Percentiles rank a stretch among this genome's conserved stretches.
phyloP scores from a whole-genome alignment of 1,140 invertebrate genomes.

The Dreissena polymorpha region DNA sequence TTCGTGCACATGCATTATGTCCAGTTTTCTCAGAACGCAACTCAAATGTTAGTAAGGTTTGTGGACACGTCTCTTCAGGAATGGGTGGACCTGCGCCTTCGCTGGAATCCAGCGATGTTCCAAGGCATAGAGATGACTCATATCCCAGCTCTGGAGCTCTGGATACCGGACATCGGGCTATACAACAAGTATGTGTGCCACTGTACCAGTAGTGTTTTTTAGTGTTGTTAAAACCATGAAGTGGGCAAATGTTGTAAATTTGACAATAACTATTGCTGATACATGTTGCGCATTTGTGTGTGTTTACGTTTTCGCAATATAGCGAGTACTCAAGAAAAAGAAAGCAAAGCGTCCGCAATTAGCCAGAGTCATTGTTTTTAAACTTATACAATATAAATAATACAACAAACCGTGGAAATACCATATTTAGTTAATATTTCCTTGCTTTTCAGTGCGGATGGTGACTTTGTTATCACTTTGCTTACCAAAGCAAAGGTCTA shows the following conservation, averaged over 20 bases:
- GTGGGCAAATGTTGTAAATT: too few species aligned
- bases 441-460: slow-evolving; percentile 82
- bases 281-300: too few species aligned
- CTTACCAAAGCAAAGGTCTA: slow-evolving; percentile 81
- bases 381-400: too few species aligned
- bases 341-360: too few species aligned
- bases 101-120: slow-evolving; percentile 85
- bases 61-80: slow-evolving; percentile 61
- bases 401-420: too few species aligned
- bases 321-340: not conserved
- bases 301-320: not conserved
- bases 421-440: not conserved
- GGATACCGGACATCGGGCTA: slow-evolving; percentile 83
- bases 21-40: too few species aligned
- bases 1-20: too few species aligned
- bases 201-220: not conserved
- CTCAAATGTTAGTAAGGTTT: too few species aligned
- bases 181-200: slow-evolving; percentile 77
- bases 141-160: slow-evolving; percentile 89
- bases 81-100: slow-evolving; percentile 69
- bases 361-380: too few species aligned
- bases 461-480: slow-evolving; percentile 81
- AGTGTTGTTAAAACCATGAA: too few species aligned
- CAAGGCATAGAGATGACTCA: slow-evolving; percentile 89
- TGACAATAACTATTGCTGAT: too few species aligned